Evolutionary conservation across 2,888 invertebrate genomes (phyloP).

Genomic region (Cecidostiba fungosa): DNA sequence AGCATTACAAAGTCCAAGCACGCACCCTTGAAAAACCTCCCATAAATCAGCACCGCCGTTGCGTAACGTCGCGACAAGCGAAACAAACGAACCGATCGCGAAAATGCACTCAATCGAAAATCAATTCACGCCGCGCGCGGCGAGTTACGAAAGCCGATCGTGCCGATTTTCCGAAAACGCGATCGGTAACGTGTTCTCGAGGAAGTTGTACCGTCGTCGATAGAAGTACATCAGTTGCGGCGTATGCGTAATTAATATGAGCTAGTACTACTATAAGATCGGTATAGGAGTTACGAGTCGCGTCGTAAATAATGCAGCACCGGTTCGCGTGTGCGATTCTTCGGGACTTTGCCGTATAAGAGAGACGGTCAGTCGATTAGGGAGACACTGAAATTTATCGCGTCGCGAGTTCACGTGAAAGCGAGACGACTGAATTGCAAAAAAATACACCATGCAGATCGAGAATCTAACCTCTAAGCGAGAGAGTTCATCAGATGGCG

Average conservation of each 20-base stretch:
- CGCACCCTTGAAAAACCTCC: not conserved
- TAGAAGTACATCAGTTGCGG: not conserved
- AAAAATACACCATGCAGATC: not conserved
- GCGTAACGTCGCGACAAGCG: not conserved
- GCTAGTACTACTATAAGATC: not conserved
- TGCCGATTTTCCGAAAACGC: conserved; percentile 6
- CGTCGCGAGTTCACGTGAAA: not conserved
- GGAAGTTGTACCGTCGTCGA: not conserved
- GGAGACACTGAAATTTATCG: not conserved
- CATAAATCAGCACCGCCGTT: not conserved
- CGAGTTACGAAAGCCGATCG: not conserved
- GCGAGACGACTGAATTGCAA: not conserved
- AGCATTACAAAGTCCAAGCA: not conserved
- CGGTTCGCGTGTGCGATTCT: conserved; percentile 1
- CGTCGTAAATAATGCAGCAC: not conserved
- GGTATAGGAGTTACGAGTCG: not conserved
- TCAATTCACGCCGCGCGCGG: not conserved
- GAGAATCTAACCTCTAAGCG: not conserved
- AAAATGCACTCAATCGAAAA: not conserved
- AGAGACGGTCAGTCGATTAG: not conserved
- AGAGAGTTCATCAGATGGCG: not conserved
- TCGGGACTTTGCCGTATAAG: not conserved
- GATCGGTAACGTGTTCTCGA: not conserved
- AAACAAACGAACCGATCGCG: not conserved
- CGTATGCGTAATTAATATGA: conserved; percentile 3